Evolutionary conservation across 2,113 vertebrate genomes (phyloP).

Genomic region (Anhinga anhinga): DNA sequence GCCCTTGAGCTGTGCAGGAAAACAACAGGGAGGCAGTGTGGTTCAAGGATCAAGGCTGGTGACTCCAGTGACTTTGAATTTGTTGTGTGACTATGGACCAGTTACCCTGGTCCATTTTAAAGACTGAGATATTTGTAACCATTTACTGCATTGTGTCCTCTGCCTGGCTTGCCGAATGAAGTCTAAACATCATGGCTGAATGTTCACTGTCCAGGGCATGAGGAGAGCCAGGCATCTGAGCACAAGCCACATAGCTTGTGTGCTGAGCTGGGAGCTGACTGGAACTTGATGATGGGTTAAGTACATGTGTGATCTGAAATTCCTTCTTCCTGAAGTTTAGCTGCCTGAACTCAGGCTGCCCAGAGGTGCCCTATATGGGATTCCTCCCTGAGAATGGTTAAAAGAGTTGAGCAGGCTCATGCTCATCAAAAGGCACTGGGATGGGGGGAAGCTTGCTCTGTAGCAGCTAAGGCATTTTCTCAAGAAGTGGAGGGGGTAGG

Average conservation of each 20-base stretch:
- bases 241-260: background rate
- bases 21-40: background rate
- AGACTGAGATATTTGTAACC: background rate
- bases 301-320: background rate
- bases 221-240: background rate
- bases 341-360: background rate
- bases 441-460: background rate
- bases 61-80: background rate
- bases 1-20: background rate
- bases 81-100: background rate
- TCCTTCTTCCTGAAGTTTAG: background rate
- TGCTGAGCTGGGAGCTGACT: background rate
- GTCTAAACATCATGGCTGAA: background rate
- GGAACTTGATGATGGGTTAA: background rate
- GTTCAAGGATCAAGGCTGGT: accelerated
- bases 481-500: background rate
- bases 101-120: background rate
- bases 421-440: background rate
- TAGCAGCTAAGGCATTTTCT: background rate
- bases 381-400: background rate
- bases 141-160: background rate
- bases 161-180: background rate
- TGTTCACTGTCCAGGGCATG: accelerated
- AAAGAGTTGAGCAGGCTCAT: background rate
- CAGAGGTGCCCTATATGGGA: background rate